Base-by-base conservation (phyloP, 2,797 vertebrate genomes). In the Adrianichthys oophorus region DNA sequence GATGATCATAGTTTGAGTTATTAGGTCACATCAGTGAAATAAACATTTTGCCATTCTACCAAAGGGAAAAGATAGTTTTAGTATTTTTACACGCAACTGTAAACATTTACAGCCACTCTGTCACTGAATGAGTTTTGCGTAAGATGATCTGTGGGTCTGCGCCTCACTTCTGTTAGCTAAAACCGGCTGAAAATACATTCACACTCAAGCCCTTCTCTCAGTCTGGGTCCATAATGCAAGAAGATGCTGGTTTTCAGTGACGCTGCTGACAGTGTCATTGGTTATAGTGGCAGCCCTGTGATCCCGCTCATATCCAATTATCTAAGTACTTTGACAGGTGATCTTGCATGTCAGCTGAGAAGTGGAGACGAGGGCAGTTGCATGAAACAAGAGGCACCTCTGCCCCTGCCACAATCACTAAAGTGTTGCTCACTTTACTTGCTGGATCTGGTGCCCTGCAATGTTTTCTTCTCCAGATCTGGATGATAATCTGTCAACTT, bases 321-420 rank as follows among this genome's bases (percentile, higher is more conserved):
- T 93, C 92, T 90, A 80, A 90, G 92, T 91, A 85, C 76, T 80
- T 75, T 94, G 95, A 96, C 93, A 95, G 92, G 92, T 96, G 96
- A 97, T 90, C 93, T 88, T 87, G 84, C 88, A 88, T 92, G 95
- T 95, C 97, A 98, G 94, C 94, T 98, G 95, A 91, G 90, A 86
- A 75, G 60, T 80, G 70, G 75, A 75, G 69, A 74, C 65, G 15
- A 78, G 72, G 78, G 76, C 74, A 72, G 75, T 78, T 77, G 79
- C 80, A 78, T 15, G 65, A 48, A 80, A 80, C 76, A 64, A 54
- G 74, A 81, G 75, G 79, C 77, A 81, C 83, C 76, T 61, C 66
- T 80, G 65, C 65, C 75, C 68, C 73, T 55, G 56, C 67, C 68
- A 43, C 67, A 62, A 59, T 66, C 71, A 26, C 76, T 82, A 75